Percentiles rank a stretch among this genome's conserved stretches.
phyloP scores from a whole-genome alignment of 2,888 invertebrate species.

The Chymomyza caudatula region DNA sequence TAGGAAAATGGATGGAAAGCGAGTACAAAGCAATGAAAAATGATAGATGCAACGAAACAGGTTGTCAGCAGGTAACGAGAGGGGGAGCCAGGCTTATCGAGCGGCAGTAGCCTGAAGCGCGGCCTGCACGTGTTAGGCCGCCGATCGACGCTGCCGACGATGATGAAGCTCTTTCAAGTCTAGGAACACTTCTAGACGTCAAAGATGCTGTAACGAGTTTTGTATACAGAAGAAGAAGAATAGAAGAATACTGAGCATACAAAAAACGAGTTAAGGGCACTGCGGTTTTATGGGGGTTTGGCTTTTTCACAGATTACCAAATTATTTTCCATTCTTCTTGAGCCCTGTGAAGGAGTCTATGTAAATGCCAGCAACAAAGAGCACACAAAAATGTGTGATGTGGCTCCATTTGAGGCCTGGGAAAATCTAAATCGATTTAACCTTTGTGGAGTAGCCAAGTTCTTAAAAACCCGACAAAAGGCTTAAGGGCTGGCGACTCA shows the following conservation, averaged over 20 bases:
- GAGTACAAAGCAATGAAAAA: conserved; percentile 42
- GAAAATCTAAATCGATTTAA: conserved; percentile 31
- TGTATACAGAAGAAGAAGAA: conserved; percentile 44
- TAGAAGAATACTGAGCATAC: conserved; percentile 18
- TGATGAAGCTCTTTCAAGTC: conserved; percentile 60
- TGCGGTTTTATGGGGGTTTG: conserved; percentile 69
- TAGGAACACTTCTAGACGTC: conserved; percentile 56
- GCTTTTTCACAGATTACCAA: conserved; percentile 71
- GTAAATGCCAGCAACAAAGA: conserved; percentile 40
- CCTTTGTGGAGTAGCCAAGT: conserved; percentile 4
- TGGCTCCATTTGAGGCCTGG: conserved; percentile 42
- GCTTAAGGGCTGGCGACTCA: neutral
- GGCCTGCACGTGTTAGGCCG: conserved; percentile 60
- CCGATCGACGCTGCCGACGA: conserved; percentile 17
- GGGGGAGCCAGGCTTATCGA: neutral
- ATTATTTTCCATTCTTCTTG: conserved; percentile 47
- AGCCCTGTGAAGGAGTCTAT: conserved; percentile 14
- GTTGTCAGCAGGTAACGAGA: conserved; percentile 60
- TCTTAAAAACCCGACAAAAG: neutral
- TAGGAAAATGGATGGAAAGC: conserved; percentile 7
- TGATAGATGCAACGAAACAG: conserved; percentile 63
- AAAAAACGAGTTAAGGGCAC: conserved; percentile 59
- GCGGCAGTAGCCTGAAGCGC: conserved; percentile 58
- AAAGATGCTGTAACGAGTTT: conserved; percentile 59
- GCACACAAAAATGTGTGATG: conserved; percentile 40